Conservation (phyloP, 1,140 invertebrate genomes). For the Drosophila repleta region DNA sequence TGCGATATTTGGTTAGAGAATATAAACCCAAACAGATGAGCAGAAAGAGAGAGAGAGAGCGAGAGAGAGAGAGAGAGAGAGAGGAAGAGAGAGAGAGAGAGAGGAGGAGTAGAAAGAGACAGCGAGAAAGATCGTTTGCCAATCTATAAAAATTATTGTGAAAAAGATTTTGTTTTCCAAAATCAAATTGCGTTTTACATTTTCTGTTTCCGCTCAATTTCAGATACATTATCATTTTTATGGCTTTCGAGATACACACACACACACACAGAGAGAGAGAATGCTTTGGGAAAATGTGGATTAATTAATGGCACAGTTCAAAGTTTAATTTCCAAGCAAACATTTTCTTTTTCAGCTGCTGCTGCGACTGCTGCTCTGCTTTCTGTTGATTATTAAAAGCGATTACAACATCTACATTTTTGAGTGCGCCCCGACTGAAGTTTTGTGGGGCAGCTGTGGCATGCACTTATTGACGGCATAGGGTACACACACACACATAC, state of each 20-base stretch:
- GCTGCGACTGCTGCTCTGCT: constrained; percentile 24
- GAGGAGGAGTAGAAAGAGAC: constrained; percentile 7
- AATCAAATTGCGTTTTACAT: constrained; percentile 23
- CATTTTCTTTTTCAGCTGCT: constrained; percentile 49
- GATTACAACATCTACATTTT: constrained; percentile 75
- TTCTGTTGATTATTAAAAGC: constrained; percentile 60
- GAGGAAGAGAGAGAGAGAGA: constrained; percentile 15
- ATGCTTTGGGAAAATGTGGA: constrained; percentile 34
- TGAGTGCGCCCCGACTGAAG: constrained; percentile 30
- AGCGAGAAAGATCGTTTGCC: constrained; percentile 37
- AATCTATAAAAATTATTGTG: constrained; percentile 67
- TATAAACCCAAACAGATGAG: background rate
- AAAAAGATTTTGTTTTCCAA: constrained; percentile 15
- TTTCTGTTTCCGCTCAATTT: constrained; percentile 59
- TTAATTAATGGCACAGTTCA: constrained; percentile 82
- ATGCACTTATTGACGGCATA: constrained; percentile 44
- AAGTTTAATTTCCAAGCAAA: constrained; percentile 72
- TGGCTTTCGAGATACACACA: constrained; percentile 22
- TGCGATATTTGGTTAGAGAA: constrained; percentile 39
- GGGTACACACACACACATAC: constrained; percentile 4
- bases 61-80: constrained; percentile 17
- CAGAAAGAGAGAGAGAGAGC: constrained; percentile 14
- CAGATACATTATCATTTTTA: constrained; percentile 27
- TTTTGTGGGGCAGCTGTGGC: constrained; percentile 41
- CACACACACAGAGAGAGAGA: background rate